phyloP scores from a whole-genome alignment of 2,888 invertebrate species.

The Parascotia fuliginaria region DNA sequence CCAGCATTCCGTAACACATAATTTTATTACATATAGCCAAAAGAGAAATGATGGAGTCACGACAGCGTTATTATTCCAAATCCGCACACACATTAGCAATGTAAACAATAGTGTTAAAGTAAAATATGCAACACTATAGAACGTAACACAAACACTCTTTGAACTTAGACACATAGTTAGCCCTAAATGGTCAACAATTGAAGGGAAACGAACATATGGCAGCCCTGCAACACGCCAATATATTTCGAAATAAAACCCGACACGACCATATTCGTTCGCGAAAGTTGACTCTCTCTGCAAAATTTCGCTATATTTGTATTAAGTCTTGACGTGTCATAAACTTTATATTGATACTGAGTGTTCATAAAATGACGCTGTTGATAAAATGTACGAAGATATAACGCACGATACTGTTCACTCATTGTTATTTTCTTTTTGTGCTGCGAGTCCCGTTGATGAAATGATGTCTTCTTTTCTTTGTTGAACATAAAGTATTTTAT shows the following conservation, averaged over 20 bases:
- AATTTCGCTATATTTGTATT: constrained; percentile 69
- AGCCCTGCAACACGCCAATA: constrained; percentile 39
- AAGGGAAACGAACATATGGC: constrained; percentile 39
- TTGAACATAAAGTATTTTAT: constrained; percentile 2
- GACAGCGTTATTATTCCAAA: background rate
- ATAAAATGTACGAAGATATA: constrained; percentile 25
- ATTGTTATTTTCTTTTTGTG: constrained; percentile 17
- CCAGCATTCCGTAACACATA: background rate
- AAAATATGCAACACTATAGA: constrained; percentile 13
- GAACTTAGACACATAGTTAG: constrained; percentile 34
- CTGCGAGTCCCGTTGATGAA: background rate
- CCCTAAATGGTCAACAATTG: constrained; percentile 43
- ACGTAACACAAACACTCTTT: constrained; percentile 21
- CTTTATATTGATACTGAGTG: constrained; percentile 49
- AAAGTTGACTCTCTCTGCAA: constrained; percentile 68
- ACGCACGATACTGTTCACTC: constrained; percentile 12
- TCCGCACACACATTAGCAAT: background rate
- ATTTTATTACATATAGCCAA: background rate
- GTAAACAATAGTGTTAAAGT: constrained; percentile 1
- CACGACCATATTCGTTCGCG: constrained; percentile 70
- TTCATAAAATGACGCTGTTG: constrained; percentile 41
- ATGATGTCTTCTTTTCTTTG: constrained; percentile 8
- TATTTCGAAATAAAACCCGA: constrained; percentile 63
- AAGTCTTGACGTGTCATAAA: constrained; percentile 60
- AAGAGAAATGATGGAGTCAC: background rate